Percentiles rank a stretch among this genome's conserved stretches.
Evolutionary conservation across 2,113 vertebrate species (phyloP).

Genomic region (Diadophis punctatus): DNA sequence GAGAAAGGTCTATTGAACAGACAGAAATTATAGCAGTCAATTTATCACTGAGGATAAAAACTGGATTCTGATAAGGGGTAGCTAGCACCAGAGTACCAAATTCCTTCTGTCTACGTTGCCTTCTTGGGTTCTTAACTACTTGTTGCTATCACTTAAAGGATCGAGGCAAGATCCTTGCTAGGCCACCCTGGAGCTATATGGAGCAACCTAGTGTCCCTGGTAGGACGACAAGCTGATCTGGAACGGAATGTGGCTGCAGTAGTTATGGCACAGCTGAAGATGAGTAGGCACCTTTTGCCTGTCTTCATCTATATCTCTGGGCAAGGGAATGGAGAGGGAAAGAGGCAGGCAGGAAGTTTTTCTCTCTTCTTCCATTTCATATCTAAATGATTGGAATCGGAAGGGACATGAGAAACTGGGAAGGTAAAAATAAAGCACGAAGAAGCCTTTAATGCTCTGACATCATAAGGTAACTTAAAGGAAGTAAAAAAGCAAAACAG

Average conservation of each 20-base stretch:
- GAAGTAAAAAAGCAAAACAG: not conserved
- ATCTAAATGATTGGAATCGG: not conserved
- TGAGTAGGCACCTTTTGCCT: not conserved
- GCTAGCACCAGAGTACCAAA: not conserved
- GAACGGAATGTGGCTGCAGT: not conserved
- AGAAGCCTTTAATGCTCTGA: not conserved
- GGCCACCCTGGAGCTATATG: not conserved
- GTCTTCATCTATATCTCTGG: not conserved
- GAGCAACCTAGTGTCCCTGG: not conserved
- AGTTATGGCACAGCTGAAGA: not conserved
- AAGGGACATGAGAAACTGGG: not conserved
- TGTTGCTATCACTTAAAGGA: not conserved
- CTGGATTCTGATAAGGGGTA: not conserved
- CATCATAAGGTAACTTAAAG: not conserved
- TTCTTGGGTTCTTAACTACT: not conserved
- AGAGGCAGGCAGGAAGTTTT: not conserved
- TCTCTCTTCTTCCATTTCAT: not conserved
- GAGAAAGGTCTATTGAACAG: not conserved
- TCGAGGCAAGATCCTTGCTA: not conserved
- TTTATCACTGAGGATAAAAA: not conserved
- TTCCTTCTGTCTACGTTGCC: not conserved
- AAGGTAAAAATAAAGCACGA: not conserved
- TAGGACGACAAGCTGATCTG: not conserved
- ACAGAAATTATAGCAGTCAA: not conserved
- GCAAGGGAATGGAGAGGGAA: not conserved